Base-by-base conservation (phyloP, 2,888 invertebrate species). In the Pheosia tremula region DNA sequence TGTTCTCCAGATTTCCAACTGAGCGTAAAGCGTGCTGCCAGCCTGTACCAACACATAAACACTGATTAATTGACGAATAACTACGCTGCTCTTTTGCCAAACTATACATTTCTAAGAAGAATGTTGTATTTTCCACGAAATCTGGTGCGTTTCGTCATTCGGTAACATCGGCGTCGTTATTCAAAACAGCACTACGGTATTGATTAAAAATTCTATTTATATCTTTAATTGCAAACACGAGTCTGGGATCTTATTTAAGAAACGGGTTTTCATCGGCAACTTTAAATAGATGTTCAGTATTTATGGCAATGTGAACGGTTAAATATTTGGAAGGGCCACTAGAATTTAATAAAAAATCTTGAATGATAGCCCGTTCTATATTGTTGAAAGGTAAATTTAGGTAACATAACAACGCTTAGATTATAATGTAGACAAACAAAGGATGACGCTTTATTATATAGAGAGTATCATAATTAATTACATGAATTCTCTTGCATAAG, bases 21-120 rank as follows among this genome's bases (percentile, higher is more conserved):
- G 97, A 39, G 98, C 98, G 87, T 97, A 96, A 69, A 98, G 88
- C 77, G 97, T 97, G 84, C 97, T 96, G 57, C 98, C 98, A 81
- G 96, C 96, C 97, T 97, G 91, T 38, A 84, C 85, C 77, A 86
- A 87, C 24, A 39, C 63, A 68, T 57, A 74, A 70, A 67, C 62
- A 64, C n/a, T 43, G 45, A 61, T 62, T 57, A 69, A 66, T 64
- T 63, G 57, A 67, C 57, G 61, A 52, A 52, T 37, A 58, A 60
- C 56, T 10, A 38, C 49, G 55, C 5, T 47, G 24, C 56, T 49
- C 47, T 52, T 62, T 63, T n/a, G 9, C 47, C 53, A 59, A 55
- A 24, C 24, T 24, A 55, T 54, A 71, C 49, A 67, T 59, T 64
- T 60, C 65, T 10, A 36, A 6, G 38, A 57, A 64, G 66, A 64